Base-by-base conservation (phyloP, 2,888 invertebrate species). In the Bembecia ichneumoniformis region DNA sequence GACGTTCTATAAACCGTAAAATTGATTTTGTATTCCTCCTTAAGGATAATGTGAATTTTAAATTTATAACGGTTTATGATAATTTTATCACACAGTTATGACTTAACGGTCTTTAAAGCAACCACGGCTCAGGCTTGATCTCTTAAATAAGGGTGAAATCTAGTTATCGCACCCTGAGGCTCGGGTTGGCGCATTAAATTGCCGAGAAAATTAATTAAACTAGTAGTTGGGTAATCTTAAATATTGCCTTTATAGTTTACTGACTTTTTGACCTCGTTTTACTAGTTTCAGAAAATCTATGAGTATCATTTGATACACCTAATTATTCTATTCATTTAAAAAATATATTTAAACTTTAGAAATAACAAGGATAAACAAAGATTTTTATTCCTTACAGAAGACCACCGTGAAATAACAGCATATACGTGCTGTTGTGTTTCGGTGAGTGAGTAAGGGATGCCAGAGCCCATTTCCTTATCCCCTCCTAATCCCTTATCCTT, bases 131-230 rank as follows among this genome's bases (percentile, higher is more conserved):
- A 55, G 59, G 60, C 58, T 59, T 57, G 60, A 56, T 60, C 55
- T 55, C 47, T 49, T 55, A 55, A 59, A 57, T 58, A 60, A 58
- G 60, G 57, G 58, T 57, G 57, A 58, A 61, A 61, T 55, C 59
- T 59, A 65, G 61, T 65, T 63, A 66, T 60, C 59, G 52, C 49
- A 50, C 55, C 55, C 56, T 47, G 53, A 51, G 48, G 48, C 40
- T 28, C 47, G 49, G 48, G 53, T 45, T 44, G 14, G 9, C 49
- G 48, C 54, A 58, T 57, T 60, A 63, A 63, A 65, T 59, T 40
- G n/a, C n/a, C n/a, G 14, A 13, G 40, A 40, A 40, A 40, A 40
- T 40, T 40, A 40, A 40, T 40, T 40, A 40, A 13, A 40, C 40
- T 5, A 40, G 40, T 13, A 40, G 7, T 40, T 40, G 13, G 14